Base-by-base conservation (phyloP, 2,113 vertebrate species). In the Thalassoma bifasciatum region DNA sequence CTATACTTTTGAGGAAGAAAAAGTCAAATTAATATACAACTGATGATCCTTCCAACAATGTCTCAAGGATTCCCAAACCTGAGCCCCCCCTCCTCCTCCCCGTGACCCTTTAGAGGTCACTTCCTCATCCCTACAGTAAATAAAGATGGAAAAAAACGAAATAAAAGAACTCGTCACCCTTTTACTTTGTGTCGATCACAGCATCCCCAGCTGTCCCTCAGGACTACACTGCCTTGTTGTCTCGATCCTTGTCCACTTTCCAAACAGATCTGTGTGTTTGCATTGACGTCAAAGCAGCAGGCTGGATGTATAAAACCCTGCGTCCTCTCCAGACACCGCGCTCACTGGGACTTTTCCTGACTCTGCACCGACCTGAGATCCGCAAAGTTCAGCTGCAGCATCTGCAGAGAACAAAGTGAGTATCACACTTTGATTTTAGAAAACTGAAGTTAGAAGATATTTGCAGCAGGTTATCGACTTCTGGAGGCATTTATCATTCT, bases 271-370 rank as follows among this genome's bases (percentile, higher is more conserved):
- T 90, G 67, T 90, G 92, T 66, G 82, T 84, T 88, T 49, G 68
- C 76, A 75, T 92, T 96, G 95, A 96, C 96, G 96, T 96, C 96
- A 96, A 79, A 82, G 79, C 83, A 74, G 86, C 89, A 75, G 83
- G 79, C 91, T 78, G 90, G 92, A 81, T 72, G 93, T 92, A 95
- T 96, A 96, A 95, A 96, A 95, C 75, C 81, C 75, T 62, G 81
- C 66, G 66, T 76, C 64, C 81, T 66, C 72, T 81, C 63, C 72
- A 56, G 77, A 74, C 88, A 53, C 70, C 66, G 68, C 67, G 68
- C 69, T 82, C 86, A 91, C 85, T 82, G 84, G 74, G 75, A 91
- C 78, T 79, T 47, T 66, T 44, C 70, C 46, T 51, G 63, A 50
- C 72, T 53, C 67, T 19, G 49, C 56, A 66, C 44, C 58, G 44